phyloP scores from a whole-genome alignment of 2,888 invertebrate species.

The Lithophane socia region DNA sequence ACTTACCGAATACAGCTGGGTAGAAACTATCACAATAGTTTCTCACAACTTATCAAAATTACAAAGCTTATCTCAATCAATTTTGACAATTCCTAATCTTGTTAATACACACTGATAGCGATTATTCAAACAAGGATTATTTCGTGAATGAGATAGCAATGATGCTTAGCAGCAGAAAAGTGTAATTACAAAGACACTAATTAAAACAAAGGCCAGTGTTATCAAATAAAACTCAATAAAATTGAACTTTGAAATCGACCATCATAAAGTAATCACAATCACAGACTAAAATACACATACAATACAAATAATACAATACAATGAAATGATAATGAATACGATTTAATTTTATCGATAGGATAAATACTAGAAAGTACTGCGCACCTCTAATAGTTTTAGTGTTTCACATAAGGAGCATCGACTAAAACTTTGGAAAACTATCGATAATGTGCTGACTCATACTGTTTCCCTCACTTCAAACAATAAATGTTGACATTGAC shows the following conservation, averaged over 20 bases:
- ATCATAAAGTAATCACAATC: too few species aligned
- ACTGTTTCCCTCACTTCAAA: background rate
- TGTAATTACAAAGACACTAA: conserved; percentile 24
- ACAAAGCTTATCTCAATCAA: conserved; percentile 51
- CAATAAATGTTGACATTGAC: conserved; percentile 1
- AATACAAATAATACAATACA: too few species aligned
- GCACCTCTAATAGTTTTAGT: too few species aligned
- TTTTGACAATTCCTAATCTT: conserved; percentile 61
- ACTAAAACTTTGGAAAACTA: background rate
- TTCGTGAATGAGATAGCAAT: conserved; percentile 34
- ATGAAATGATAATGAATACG: too few species aligned
- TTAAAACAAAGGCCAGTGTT: conserved; percentile 37
- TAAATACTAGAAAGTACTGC: too few species aligned
- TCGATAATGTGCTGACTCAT: background rate
- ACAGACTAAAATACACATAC: too few species aligned
- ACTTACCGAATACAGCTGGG: conserved; percentile 53
- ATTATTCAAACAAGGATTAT: conserved; percentile 60
- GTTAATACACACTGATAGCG: conserved; percentile 58
- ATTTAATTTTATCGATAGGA: too few species aligned
- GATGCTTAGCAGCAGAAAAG: conserved; percentile 11
- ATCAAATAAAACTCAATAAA: conserved; percentile 21
- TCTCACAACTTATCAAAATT: conserved; percentile 40
- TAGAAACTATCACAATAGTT: conserved; percentile 38
- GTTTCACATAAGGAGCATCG: too few species aligned
- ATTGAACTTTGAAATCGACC: conserved; percentile 39